A percentile compares a stretch with the other conserved stretches of the same genome.
These are phyloP conservation scores for Nycteola revayana DNA, from an alignment of 2,888 invertebrate species.

Conservation along the genomic window DNA sequence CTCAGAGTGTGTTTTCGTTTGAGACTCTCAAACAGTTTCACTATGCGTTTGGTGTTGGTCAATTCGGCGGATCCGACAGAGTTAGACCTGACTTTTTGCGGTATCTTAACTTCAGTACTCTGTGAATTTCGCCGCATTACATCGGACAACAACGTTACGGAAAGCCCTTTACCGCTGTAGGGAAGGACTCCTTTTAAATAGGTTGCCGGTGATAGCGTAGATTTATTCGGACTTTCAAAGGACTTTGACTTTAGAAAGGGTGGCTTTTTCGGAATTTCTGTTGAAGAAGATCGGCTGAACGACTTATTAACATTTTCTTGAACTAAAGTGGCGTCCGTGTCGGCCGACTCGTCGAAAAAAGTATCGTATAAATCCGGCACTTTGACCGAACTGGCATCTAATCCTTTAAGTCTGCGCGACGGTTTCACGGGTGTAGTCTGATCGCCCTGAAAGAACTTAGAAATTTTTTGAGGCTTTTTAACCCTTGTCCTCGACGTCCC, in stretches of 20 bases:
- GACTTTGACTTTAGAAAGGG: constrained; percentile 31
- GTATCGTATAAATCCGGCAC: constrained; percentile 43
- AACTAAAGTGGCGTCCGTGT: constrained; percentile 55
- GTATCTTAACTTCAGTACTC: constrained; percentile 42
- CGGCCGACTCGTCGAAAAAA: constrained; percentile 51
- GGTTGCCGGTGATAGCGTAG: constrained; percentile 33
- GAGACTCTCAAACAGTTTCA: constrained; percentile 58
- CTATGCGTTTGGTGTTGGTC: constrained; percentile 55
- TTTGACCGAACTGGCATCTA: constrained; percentile 46
- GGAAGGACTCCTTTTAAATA: no score
- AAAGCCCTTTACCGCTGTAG: constrained; percentile 40
- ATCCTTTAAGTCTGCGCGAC: constrained; percentile 57
- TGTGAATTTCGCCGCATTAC: constrained; percentile 45
- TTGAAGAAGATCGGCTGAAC: constrained; percentile 25
- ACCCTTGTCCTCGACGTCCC: constrained; percentile 48
- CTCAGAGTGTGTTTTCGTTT: constrained; percentile 54
- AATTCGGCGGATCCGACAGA: constrained; percentile 54
- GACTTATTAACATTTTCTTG: constrained; percentile 33
- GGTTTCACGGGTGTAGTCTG: constrained; percentile 44
- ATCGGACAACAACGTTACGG: no score
- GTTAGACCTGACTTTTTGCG: constrained; percentile 47
- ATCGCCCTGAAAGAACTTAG: constrained; percentile 50
- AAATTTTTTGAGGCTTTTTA: constrained; percentile 40
- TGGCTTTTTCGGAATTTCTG: constrained; percentile 27
- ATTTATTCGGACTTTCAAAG: constrained; percentile 29